Percentiles rank a stretch among this genome's conserved stretches.
Evolutionary conservation across 2,797 vertebrate species (phyloP).

Genomic region (Apogon talboti): DNA sequence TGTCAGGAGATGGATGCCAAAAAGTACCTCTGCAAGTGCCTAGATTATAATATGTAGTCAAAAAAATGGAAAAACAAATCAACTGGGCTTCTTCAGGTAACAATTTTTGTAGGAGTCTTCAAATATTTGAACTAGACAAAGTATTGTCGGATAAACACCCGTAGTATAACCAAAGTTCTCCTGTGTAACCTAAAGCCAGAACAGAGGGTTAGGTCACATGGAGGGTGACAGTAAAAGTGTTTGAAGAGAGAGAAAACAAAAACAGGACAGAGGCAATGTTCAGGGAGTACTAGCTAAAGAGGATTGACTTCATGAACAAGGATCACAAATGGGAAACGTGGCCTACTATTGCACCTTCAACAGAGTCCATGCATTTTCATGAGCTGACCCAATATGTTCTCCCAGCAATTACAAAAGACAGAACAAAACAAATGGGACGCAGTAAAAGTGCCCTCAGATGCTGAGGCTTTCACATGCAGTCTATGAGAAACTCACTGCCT

Average conservation of each 20-base stretch:
- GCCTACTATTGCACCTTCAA: conserved; percentile 20
- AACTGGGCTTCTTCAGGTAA: conserved; percentile 2
- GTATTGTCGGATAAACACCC: conserved; percentile 32
- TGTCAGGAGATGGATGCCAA: conserved; percentile 26
- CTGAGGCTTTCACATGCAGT: conserved; percentile 39
- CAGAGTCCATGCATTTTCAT: conserved; percentile 37
- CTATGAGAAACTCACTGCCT: neutral
- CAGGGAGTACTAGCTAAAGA: conserved; percentile 25
- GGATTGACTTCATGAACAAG: conserved; percentile 36
- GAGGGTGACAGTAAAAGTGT: conserved; percentile 55
- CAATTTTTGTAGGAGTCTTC: conserved; percentile 13
- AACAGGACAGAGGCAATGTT: conserved; percentile 48
- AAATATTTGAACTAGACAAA: conserved; percentile 40
- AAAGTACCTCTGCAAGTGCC: conserved; percentile 40
- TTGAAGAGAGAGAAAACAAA: conserved; percentile 30
- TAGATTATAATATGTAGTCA: conserved; percentile 25
- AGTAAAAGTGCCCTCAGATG: conserved; percentile 18
- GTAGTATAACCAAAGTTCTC: conserved; percentile 56
- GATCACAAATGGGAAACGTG: conserved; percentile 23
- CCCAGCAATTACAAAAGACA: conserved; percentile 27
- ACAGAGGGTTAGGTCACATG: conserved; percentile 70
- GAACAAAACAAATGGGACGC: conserved; percentile 18
- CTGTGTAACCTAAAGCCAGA: conserved; percentile 68
- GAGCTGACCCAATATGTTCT: conserved; percentile 19
- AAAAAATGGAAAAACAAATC: conserved; percentile 19